A percentile compares a stretch with the other conserved stretches of the same genome.
Evolutionary conservation across 2,797 vertebrate species (phyloP).

Genomic region (Xiphophorus birchmanni): DNA sequence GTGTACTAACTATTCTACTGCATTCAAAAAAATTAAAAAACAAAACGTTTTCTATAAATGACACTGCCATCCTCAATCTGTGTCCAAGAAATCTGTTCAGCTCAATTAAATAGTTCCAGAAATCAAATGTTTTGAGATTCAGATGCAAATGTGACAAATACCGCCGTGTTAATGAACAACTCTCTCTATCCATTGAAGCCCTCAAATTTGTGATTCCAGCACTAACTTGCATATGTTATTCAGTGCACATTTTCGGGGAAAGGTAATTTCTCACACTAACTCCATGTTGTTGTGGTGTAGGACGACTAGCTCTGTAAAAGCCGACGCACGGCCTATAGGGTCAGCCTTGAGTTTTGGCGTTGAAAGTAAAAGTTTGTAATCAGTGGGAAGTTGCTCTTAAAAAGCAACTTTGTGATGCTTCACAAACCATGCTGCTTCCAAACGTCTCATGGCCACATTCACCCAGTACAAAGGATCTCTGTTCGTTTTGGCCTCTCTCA

Average conservation of each 20-base stretch:
- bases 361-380: conserved; percentile 54
- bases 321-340: conserved; percentile 31
- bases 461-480: conserved; percentile 81
- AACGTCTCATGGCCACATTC: conserved; percentile 81
- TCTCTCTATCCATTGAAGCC: neutral
- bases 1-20: neutral
- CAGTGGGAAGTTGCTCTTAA: conserved; percentile 50
- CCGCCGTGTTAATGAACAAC: neutral
- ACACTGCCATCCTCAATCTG: neutral
- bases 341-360: conserved; percentile 39
- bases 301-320: conserved; percentile 40
- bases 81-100: neutral
- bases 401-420: conserved; percentile 79
- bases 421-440: conserved; percentile 73
- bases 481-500: conserved; percentile 78
- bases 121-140: neutral
- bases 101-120: neutral
- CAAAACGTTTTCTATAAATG: neutral
- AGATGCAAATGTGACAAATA: neutral
- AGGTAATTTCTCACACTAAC: conserved; percentile 17
- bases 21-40: neutral
- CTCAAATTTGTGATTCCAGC: neutral
- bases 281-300: conserved; percentile 15
- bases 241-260: conserved; percentile 1
- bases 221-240: neutral